Evolutionary conservation across 2,113 vertebrate species (phyloP), one percentile per base, ranked within the genome.

Genomic region (Axis porcinus): DNA sequence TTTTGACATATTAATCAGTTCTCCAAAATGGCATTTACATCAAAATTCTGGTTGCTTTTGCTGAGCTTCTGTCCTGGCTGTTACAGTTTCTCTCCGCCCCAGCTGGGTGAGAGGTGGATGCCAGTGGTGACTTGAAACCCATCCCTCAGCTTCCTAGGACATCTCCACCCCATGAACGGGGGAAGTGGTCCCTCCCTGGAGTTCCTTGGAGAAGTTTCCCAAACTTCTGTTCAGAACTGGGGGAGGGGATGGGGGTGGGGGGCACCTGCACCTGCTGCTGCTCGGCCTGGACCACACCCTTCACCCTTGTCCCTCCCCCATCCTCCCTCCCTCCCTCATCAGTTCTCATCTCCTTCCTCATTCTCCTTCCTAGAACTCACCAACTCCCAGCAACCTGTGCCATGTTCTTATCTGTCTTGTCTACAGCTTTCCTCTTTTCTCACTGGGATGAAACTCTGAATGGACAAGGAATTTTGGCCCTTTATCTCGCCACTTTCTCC

Each of bases 1-100:
- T 96, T 91, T 85, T 89, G 87, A 95, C 91, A 86, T 64, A 89
- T 89, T 94, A 83, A 87, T 90, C 45, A 84, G 79, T 36, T 92
- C 58, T 93, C 62, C 36, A 86, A 89, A 96, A 86, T 62, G 81
- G 36, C 86, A 93, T 70, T 93, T 87, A 84, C 30, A 79, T 93
- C 54, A 91, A 86, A 90, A 90, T 79, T 91, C 55, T 58, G 43
- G 70, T 50, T 86, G 45, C 91, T 58, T 95, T 70, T 74, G 67
- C 55, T 86, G 36, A 86, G 19, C 57, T 47, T 76, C 60, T 95
- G 40, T 52, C 54, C n/a, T 23, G 11, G 13, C 85, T 95, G 54
- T 86, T 89, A 74, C 16, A 40, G 58, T 17, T 55, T 33, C 45
- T 86, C 55, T 82, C 84, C 21, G 1, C 12, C 11, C 10, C 0